phyloP scores from a whole-genome alignment of 2,797 vertebrate species.

The Acrossocheilus wenchowensis region DNA sequence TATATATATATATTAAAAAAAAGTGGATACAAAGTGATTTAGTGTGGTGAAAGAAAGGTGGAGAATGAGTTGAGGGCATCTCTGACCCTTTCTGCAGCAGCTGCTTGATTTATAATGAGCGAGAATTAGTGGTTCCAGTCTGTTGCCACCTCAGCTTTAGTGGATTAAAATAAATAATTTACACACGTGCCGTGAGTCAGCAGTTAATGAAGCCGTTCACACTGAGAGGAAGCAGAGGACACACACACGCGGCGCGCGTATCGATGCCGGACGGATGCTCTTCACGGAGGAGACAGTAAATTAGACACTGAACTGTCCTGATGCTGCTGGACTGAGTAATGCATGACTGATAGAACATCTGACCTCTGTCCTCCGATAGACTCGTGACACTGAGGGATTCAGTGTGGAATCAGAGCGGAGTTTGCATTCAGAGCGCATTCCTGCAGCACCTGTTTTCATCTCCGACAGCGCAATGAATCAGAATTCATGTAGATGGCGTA shows the following conservation, averaged over 20 bases:
- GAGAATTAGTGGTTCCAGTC: slow-evolving; percentile 55
- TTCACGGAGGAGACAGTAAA: background rate
- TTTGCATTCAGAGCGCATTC: background rate
- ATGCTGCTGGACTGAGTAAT: background rate
- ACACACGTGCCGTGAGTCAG: slow-evolving; percentile 48
- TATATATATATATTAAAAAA: background rate
- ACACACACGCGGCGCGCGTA: background rate
- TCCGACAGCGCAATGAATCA: background rate
- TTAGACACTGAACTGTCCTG: background rate
- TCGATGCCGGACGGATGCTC: background rate
- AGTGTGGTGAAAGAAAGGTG: background rate
- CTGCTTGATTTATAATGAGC: slow-evolving; percentile 53
- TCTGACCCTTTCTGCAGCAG: background rate
- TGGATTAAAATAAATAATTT: slow-evolving; percentile 62
- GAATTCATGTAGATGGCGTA: background rate
- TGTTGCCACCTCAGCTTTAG: slow-evolving; percentile 61
- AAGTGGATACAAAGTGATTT: too few relatives aligned
- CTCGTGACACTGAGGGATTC: slow-evolving; percentile 8
- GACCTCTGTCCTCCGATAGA: slow-evolving; percentile 8
- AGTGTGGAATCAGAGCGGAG: background rate
- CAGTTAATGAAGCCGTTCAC: slow-evolving; percentile 48
- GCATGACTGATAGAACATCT: background rate
- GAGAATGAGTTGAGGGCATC: slow-evolving; percentile 2
- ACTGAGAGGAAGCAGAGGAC: slow-evolving; percentile 44
- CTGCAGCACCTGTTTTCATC: background rate